Conservation (phyloP, 1,140 invertebrate species). For the Parapsyche elsis region DNA sequence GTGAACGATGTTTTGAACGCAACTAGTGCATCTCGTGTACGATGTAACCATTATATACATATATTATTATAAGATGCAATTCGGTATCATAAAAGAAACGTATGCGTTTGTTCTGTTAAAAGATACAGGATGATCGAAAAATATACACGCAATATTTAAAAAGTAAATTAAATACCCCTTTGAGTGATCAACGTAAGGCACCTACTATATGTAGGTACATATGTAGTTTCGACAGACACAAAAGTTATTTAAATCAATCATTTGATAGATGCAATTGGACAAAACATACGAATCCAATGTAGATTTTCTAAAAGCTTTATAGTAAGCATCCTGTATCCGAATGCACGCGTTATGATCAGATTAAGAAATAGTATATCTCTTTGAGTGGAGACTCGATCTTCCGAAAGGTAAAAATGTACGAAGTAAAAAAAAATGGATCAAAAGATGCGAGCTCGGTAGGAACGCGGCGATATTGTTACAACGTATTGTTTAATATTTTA, state of each 20-base stretch:
- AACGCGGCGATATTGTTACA: slow-evolving; percentile 19
- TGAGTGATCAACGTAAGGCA: no score
- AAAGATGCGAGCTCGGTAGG: slow-evolving; percentile 19
- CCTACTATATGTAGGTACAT: no score
- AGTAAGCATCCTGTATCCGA: background rate
- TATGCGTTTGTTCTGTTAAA: slow-evolving; percentile 1
- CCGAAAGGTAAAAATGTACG: slow-evolving; percentile 17
- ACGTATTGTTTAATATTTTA: slow-evolving; percentile 40
- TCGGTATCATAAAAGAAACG: slow-evolving; percentile 28
- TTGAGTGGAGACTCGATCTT: background rate
- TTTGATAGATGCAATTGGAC: no score
- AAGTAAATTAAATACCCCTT: no score
- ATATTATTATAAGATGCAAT: slow-evolving; percentile 29
- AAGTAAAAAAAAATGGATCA: slow-evolving; percentile 11
- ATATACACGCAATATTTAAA: background rate
- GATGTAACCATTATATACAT: slow-evolving; percentile 6
- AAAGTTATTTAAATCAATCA: no score
- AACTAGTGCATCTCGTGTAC: slow-evolving; percentile 25
- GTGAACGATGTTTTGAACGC: slow-evolving; percentile 9
- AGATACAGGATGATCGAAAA: slow-evolving; percentile 2
- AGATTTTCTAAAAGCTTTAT: background rate
- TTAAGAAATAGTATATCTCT: slow-evolving; percentile 45
- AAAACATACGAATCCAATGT: no score
- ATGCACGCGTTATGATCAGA: slow-evolving; percentile 34
- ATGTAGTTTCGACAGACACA: no score